A percentile compares a stretch with the other conserved stretches of the same genome.
phyloP scores from a whole-genome alignment of 2,113 vertebrate genomes.

The Eublepharis macularius region DNA sequence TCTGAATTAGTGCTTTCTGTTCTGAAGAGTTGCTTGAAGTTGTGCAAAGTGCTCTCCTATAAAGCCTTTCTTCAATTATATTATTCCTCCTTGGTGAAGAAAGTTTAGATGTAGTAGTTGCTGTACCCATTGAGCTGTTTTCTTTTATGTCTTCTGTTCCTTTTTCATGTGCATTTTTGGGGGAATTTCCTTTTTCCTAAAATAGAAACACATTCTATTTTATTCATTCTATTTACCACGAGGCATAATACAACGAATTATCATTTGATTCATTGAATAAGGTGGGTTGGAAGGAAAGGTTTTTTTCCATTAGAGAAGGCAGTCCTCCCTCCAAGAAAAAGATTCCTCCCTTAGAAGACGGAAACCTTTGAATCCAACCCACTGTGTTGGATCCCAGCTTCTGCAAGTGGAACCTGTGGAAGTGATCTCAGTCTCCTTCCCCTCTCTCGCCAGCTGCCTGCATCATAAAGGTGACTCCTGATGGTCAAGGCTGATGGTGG shows the following conservation, averaged over 20 bases:
- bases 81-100: constrained; percentile 56
- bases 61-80: constrained; percentile 35
- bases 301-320: too few species aligned
- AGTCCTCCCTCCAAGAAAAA: too few species aligned
- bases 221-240: neutral
- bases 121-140: neutral
- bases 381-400: too few species aligned
- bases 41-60: constrained; percentile 27
- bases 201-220: constrained; percentile 16
- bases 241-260: neutral
- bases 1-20: constrained; percentile 35
- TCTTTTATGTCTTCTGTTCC: constrained; percentile 21
- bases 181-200: constrained; percentile 64
- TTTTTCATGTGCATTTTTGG: constrained; percentile 40
- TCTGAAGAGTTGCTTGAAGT: constrained; percentile 33
- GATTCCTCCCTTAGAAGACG: too few species aligned
- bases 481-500: too few species aligned
- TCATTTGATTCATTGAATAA: neutral
- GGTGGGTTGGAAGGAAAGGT: too few species aligned
- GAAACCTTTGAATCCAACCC: too few species aligned
- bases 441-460: too few species aligned
- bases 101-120: constrained; percentile 42
- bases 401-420: too few species aligned
- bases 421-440: too few species aligned
- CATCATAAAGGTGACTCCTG: too few species aligned